These are phyloP conservation scores for Lepus europaeus DNA, from an alignment of 2,113 vertebrate species.

Conservation along the genomic window DNA sequence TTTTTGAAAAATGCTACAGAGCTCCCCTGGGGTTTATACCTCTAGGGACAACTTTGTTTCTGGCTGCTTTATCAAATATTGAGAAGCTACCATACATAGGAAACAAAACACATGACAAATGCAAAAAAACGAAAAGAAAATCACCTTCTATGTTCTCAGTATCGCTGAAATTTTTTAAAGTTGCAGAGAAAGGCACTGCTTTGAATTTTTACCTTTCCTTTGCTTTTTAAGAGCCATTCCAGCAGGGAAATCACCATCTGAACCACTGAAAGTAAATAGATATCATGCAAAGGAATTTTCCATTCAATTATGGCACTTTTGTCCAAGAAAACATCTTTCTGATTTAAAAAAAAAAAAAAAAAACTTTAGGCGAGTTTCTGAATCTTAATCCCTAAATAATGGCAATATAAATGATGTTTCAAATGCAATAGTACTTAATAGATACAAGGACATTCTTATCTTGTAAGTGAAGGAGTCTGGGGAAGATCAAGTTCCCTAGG, in stretches of 20 bases:
- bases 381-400: not conserved
- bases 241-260: not conserved
- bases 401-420: not conserved
- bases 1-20: conserved; percentile 68
- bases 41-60: not conserved
- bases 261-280: not conserved
- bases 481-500: not conserved
- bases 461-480: not conserved
- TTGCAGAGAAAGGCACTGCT: not conserved
- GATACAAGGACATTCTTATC: not conserved
- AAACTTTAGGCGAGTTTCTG: not conserved
- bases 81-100: not conserved
- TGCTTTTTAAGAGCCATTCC: not conserved
- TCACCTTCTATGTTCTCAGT: not conserved
- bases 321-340: not conserved
- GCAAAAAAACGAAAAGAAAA: not conserved
- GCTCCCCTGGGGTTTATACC: not conserved
- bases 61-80: not conserved
- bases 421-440: not conserved
- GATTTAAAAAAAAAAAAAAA: not conserved
- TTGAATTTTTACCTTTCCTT: not conserved
- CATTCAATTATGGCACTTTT: not conserved
- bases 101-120: not conserved
- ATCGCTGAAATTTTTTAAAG: not conserved
- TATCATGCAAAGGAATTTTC: not conserved